phyloP scores from a whole-genome alignment of 64 coral and sea anemone species.

The Montipora foliosa region DNA sequence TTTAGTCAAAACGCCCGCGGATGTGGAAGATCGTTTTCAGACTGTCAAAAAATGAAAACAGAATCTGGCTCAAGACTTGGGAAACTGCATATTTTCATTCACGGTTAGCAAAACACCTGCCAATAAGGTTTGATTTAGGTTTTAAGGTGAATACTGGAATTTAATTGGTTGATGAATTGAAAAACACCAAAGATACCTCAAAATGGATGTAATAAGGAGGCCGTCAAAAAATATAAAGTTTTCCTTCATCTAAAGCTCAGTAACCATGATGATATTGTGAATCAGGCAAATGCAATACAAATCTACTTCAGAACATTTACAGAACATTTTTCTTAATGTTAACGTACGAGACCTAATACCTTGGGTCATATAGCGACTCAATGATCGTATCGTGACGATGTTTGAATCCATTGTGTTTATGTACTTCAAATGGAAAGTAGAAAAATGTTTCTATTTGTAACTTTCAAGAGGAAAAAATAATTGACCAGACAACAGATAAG shows the following conservation, averaged over 20 bases:
- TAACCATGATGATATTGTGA: too few species aligned
- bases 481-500: too few species aligned
- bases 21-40: neutral
- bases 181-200: slow-evolving; percentile 8
- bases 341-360: too few species aligned
- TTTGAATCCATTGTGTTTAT: too few species aligned
- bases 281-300: too few species aligned
- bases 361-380: too few species aligned
- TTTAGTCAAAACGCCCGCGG: neutral
- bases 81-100: slow-evolving; percentile 37
- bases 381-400: too few species aligned
- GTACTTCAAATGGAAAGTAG: too few species aligned
- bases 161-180: slow-evolving; percentile 18
- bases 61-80: neutral
- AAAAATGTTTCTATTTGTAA: too few species aligned
- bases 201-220: neutral
- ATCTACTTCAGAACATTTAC: too few species aligned
- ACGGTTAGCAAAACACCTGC: slow-evolving; percentile 49
- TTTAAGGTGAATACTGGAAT: neutral
- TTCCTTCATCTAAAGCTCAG: neutral
- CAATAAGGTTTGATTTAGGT: slow-evolving; percentile 22
- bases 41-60: neutral
- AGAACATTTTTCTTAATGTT: too few species aligned
- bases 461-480: too few species aligned
- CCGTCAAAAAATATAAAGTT: neutral